Base-by-base conservation (phyloP, 2,888 invertebrate species). In the Thecophora atra region DNA sequence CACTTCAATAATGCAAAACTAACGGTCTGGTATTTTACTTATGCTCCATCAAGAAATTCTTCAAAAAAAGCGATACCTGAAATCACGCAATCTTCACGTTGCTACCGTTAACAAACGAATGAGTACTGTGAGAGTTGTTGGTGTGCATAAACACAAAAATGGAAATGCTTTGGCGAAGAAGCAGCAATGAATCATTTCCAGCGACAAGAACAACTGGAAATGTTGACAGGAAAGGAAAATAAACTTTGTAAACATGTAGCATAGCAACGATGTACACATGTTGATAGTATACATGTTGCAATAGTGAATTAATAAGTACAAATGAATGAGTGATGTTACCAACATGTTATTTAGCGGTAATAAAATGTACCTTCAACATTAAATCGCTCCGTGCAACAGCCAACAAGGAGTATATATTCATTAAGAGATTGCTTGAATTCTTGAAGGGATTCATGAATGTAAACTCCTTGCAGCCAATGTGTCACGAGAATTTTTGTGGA, bases 51-150 rank as follows among this genome's bases (percentile, higher is more conserved):
- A 2, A 21, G n/a, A n/a, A 30, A 28, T 1, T n/a, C 44, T 17
- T 21, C 64, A 47, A 47, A 17, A 64, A 13, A 19, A 63, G 19
- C 26, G 44, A 44, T 8, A 15, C n/a, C n/a, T n/a, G n/a, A n/a
- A n/a, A n/a, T n/a, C n/a, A n/a, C 47, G 8, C 19, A n/a, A 37
- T 37, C 73, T 68, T 56, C 51, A 72, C 74, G 71, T 72, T 73
- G 66, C 73, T 69, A 72, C 75, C 76, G 81, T 81, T 81, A 81
- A 77, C 78, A 80, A 75, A 70, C 78, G 80, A 81, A 81, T 81
- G 77, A 77, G 77, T 74, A 73, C n/a, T 68, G 72, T 73, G 51
- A n/a, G n/a, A n/a, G 51, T 44, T 15, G 19, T 66, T 72, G 74
- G 73, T 73, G 65, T 71, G 71, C 70, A 65, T 42, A 70, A 51